Evolutionary conservation across 2,888 invertebrate genomes (phyloP), one percentile per base, ranked within the genome.

Genomic region (Rotaria sp.): DNA sequence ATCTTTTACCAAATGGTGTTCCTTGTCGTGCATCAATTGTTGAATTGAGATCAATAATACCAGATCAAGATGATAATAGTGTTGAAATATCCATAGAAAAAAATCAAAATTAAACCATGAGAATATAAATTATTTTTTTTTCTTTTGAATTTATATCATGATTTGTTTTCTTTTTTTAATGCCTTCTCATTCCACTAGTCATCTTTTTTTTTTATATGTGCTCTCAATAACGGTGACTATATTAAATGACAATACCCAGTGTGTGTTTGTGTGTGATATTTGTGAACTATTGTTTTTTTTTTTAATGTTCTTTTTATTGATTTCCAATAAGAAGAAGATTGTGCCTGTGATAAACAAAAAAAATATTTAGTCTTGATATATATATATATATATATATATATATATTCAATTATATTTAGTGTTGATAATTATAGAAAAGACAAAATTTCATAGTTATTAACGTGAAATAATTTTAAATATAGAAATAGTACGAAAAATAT

Each of bases 161-260:
- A n/a, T 24, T 30, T 15, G 15, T 13, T 30, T 59, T 30, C 2
- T 13, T 30, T 3, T 24, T 30, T 30, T n/a, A n/a, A 80, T 45
- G 13, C 5, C 5, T 41, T n/a, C 80, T 80, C 80, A 80, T 80
- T 80, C 80, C 80, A 80, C 80, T 80, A 80, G 80, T 80, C 80
- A 45, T 80, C 67, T 35, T 30, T 55, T 48, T 48, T 48, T 55
- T 67, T 21, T 18, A 18, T 35, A 67, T 15, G 67, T 67, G 67
- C 35, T 67, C 18, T 67, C 18, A 11, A 67, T 67, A 35, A 35
- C 67, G 67, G 67, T 67, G 67, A 67, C 67, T 67, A 67, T 35
- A 30, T 30, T 35, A 30, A 30, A 67, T 35, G 67, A 67, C 67
- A 35, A 35, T 67, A 35, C 35, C 67, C 67, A 67, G 35, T 67